Evolutionary conservation across 1,140 invertebrate species (phyloP), one percentile per base, ranked within the genome.

Genomic region (Pachyrhynchus sulphureomaculatus): DNA sequence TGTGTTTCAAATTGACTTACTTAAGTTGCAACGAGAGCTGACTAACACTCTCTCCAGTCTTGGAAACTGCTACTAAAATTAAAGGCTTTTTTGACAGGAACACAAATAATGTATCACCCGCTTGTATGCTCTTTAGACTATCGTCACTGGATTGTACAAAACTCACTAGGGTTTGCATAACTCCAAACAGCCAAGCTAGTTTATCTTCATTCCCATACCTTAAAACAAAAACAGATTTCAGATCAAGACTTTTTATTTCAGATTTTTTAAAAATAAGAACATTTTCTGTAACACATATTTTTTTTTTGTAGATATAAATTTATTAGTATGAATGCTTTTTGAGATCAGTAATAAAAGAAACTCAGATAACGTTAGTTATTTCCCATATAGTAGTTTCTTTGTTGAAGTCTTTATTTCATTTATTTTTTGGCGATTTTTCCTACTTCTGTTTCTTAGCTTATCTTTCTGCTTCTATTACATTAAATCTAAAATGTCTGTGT

Each of bases 81-180:
- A 98, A 78, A 18, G 93, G 92, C 36, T 90, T 89, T 71, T 92
- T 90, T 1, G 89, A 81, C 33, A 96, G 79, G 77, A 98, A 98
- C 2, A 95, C 93, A 74, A 95, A 91, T 71, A 88, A 89, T 23
- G 90, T 91, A 63, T 90, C 85, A n/a, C 88, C 90, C 0, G 92
- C 90, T 64, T 88, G 85, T 41, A 98, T 91, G 1, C 88, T 92
- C 59, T 89, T 84, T 32, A 98, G 88, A 60, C 84, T 85, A 78
- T 96, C 93, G 58, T 86, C 83, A 54, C 84, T 85, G 68, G 88
- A 86, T 76, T 94, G 88, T 0, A 97, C 88, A 71, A 96, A 92
- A 48, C 94, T 96, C 0, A 97, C 92, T 54, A 98, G 75, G 3
- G 94, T 95, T 79, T 97, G 94, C 81, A 98, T 94, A 0, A 98